These are phyloP conservation scores for Beaufortia kweichowensis DNA, from an alignment of 2,113 vertebrate species.

Conservation along the genomic window DNA sequence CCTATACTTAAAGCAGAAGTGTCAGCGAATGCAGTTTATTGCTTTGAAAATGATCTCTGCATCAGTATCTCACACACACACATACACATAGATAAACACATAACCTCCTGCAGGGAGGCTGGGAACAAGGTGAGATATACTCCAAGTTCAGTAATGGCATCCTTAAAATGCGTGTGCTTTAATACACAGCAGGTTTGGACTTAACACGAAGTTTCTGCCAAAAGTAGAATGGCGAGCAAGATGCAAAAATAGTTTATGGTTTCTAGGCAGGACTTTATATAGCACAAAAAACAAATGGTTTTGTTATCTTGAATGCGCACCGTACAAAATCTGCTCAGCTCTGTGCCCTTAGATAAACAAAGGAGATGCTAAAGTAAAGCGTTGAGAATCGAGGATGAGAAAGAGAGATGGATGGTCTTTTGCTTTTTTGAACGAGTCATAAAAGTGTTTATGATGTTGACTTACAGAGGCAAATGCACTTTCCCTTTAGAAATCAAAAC, in stretches of 20 bases:
- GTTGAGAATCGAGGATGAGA: conserved; percentile 23
- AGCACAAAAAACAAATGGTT: conserved; percentile 59
- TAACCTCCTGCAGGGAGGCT: conserved; percentile 23
- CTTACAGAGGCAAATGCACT: conserved; percentile 14
- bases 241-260: conserved; percentile 37
- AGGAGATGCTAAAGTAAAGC: conserved; percentile 20
- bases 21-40: conserved; percentile 55
- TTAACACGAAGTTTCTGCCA: conserved; percentile 52
- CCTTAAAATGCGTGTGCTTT: conserved; percentile 59
- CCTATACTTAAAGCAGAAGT: conserved; percentile 56
- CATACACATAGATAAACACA: conserved; percentile 13
- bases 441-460: neutral
- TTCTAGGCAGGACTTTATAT: conserved; percentile 35
- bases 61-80: conserved; percentile 32
- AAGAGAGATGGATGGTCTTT: conserved; percentile 5
- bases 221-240: conserved; percentile 46
- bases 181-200: conserved; percentile 50
- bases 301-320: conserved; percentile 51
- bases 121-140: conserved; percentile 57
- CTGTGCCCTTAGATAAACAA: conserved; percentile 20
- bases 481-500: neutral
- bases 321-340: conserved; percentile 28
- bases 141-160: conserved; percentile 55
- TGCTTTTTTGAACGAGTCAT: conserved; percentile 21
- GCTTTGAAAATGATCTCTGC: conserved; percentile 59